phyloP scores from a whole-genome alignment of 2,888 invertebrate species.

The Hypercompe scribonia region DNA sequence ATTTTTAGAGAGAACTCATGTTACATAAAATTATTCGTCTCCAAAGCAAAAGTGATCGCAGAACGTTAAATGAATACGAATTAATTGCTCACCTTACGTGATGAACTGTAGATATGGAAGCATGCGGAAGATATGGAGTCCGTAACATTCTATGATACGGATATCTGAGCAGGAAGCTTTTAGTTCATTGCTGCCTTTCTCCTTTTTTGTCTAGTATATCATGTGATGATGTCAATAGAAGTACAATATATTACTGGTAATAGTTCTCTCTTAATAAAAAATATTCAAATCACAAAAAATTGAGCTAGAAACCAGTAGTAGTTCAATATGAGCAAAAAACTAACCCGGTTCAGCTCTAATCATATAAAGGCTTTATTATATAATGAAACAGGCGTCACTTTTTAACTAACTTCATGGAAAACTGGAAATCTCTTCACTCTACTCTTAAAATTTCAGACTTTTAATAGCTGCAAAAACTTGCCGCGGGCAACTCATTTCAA shows the following conservation, averaged over 20 bases:
- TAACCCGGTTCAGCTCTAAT: no score
- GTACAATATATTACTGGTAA: not conserved
- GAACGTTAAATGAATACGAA: not conserved
- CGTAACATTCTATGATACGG: not conserved
- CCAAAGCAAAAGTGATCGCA: not conserved
- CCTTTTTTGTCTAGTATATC: not conserved
- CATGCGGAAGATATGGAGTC: not conserved
- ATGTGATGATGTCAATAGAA: not conserved
- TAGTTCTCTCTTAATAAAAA: not conserved
- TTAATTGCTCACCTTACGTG: not conserved
- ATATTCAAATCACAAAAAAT: not conserved
- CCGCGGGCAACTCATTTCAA: no score
- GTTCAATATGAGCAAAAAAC: no score
- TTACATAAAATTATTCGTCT: not conserved
- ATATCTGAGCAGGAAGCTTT: not conserved
- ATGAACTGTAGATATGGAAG: not conserved
- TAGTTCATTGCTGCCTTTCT: not conserved
- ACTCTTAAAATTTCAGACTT: not conserved
- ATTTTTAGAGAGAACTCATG: conserved; percentile 3
- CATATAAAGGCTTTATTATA: not conserved
- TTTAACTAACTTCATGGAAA: not conserved
- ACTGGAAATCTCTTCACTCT: not conserved
- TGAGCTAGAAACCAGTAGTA: no score
- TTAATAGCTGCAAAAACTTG: no score
- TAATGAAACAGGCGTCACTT: not conserved